These are phyloP conservation scores for Tetrao urogallus DNA, from an alignment of 2,113 vertebrate species.

Conservation along the genomic window DNA sequence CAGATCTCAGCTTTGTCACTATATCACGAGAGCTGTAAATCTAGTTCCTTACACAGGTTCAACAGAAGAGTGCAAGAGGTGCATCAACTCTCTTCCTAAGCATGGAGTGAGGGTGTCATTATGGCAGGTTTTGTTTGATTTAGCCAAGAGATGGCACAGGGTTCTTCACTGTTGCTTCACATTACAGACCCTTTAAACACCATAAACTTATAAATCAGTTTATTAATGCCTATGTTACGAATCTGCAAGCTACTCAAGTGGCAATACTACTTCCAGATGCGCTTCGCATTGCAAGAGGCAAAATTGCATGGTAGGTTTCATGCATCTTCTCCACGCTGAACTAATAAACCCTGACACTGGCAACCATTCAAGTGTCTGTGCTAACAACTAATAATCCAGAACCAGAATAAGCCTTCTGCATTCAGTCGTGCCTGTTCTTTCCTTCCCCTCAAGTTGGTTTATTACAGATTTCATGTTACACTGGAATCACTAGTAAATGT, in stretches of 20 bases:
- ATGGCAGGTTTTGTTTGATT: not conserved
- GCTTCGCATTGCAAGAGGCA: not conserved
- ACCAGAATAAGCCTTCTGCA: not conserved
- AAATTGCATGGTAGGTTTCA: not conserved
- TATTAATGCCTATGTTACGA: not conserved
- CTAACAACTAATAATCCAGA: not conserved
- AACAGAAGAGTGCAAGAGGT: not conserved
- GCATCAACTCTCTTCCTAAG: not conserved
- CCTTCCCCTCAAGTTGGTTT: not conserved
- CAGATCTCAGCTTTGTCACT: not conserved
- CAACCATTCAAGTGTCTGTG: not conserved
- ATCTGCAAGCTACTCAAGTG: not conserved
- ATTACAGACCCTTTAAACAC: not conserved
- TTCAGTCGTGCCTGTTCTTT: not conserved
- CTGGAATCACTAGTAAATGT: not conserved
- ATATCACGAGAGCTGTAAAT: not conserved
- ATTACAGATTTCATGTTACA: not conserved
- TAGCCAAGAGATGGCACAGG: not conserved
- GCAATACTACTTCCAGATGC: not conserved
- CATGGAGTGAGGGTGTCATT: rapidly evolving
- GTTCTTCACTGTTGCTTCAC: not conserved
- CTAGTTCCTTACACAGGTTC: not conserved
- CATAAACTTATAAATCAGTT: rapidly evolving
- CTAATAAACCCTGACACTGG: not conserved
- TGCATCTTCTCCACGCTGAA: not conserved